phyloP scores from a whole-genome alignment of 2,113 vertebrate species.

The Cyanoramphus novaezelandiae region DNA sequence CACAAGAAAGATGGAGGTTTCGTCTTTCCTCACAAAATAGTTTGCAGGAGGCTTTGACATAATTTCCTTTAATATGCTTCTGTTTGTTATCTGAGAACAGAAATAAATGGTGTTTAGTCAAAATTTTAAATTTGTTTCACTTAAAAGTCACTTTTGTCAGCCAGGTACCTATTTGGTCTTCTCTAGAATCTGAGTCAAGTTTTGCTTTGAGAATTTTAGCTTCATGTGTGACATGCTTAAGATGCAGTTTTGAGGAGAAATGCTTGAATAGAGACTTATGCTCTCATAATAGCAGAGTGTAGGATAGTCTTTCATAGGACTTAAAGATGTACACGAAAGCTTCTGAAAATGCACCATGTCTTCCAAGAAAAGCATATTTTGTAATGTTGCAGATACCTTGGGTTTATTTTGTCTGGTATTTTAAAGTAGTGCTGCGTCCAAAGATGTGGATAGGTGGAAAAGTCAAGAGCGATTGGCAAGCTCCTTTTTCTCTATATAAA shows the following conservation, averaged over 20 bases:
- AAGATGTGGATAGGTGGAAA: background rate
- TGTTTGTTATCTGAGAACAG: background rate
- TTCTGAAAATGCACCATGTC: background rate
- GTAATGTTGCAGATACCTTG: background rate
- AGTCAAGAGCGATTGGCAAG: background rate
- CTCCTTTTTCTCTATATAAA: background rate
- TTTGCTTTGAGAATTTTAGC: background rate
- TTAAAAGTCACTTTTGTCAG: background rate
- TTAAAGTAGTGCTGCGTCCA: rapidly evolving
- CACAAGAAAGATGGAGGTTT: background rate
- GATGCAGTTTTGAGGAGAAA: background rate
- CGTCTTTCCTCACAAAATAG: background rate
- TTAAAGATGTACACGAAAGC: background rate
- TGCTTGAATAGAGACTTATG: background rate
- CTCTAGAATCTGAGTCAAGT: background rate
- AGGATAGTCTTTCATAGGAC: background rate
- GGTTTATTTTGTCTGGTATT: background rate
- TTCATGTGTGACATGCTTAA: background rate
- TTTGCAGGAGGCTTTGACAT: background rate
- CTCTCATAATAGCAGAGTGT: background rate
- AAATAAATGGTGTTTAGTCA: background rate
- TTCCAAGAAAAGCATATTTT: background rate
- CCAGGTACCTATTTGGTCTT: background rate
- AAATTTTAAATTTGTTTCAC: background rate
- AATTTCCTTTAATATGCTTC: background rate